Evolutionary conservation across 1,140 invertebrate species (phyloP).

Genomic region (Pseudobourletiella spinata): DNA sequence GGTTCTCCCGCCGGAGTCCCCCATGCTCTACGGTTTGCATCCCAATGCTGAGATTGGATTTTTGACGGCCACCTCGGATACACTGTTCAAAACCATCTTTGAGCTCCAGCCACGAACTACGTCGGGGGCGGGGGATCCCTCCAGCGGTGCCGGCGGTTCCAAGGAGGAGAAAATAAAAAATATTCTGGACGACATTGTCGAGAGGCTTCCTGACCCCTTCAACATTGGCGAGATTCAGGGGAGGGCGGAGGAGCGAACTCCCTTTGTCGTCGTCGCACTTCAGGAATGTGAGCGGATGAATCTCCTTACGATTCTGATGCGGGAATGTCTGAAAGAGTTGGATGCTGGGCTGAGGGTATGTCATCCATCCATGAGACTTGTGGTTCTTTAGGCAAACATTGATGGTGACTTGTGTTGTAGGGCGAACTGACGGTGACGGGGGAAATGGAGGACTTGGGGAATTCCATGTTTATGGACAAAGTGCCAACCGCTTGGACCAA

Average conservation of each 20-base stretch:
- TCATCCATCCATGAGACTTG: neutral
- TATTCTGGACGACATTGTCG: constrained; percentile 86
- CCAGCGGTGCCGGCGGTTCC: constrained; percentile 75
- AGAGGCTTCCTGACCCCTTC: constrained; percentile 90
- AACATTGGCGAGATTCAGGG: constrained; percentile 83
- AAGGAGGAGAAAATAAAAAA: constrained; percentile 87
- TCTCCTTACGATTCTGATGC: constrained; percentile 76
- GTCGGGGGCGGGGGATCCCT: constrained; percentile 63
- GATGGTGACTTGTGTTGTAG: constrained; percentile 40
- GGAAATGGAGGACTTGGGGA: constrained; percentile 90
- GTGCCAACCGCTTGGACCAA: constrained; percentile 77
- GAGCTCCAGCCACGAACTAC: constrained; percentile 91
- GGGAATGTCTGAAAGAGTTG: constrained; percentile 77
- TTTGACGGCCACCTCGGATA: constrained; percentile 80
- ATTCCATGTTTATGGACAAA: constrained; percentile 81
- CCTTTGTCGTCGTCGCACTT: constrained; percentile 91
- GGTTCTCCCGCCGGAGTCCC: constrained; percentile 78
- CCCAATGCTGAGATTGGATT: constrained; percentile 98
- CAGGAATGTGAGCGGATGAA: constrained; percentile 98
- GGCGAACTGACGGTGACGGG: constrained; percentile 91
- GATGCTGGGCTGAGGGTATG: constrained; percentile 80
- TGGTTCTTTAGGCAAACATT: neutral
- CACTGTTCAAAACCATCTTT: constrained; percentile 84
- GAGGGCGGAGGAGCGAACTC: constrained; percentile 52
- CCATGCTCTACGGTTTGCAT: constrained; percentile 87